These are phyloP conservation scores for Mustela erminea DNA, from an alignment of 2,797 vertebrate species.

Conservation along the genomic window DNA sequence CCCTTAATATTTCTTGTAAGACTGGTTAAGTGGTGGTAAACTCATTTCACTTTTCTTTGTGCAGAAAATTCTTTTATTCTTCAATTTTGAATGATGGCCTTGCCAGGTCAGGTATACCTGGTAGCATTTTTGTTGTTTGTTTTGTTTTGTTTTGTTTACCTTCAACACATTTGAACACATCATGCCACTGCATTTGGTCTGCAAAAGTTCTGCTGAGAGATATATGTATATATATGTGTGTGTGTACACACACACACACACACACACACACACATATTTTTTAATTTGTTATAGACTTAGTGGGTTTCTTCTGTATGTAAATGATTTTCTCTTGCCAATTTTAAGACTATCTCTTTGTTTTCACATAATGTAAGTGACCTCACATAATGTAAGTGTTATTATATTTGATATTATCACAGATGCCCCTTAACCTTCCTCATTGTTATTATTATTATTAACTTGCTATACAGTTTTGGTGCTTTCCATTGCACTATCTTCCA, in stretches of 20 bases:
- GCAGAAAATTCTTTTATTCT: neutral
- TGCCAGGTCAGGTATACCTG: neutral
- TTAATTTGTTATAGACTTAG: neutral
- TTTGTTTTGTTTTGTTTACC: neutral
- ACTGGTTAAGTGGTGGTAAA: neutral
- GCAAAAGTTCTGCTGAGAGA: neutral
- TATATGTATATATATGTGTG: no score
- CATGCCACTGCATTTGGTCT: neutral
- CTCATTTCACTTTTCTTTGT: neutral
- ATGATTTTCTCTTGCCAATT: neutral
- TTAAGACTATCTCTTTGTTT: neutral
- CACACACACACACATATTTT: neutral
- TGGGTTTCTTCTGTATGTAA: neutral
- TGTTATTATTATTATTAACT: neutral
- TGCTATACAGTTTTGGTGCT: neutral
- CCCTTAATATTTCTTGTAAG: neutral
- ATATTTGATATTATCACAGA: neutral
- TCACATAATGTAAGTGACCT: no score
- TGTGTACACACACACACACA: no score
- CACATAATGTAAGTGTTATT: neutral
- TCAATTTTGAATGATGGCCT: neutral
- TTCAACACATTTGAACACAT: neutral
- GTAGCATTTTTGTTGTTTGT: neutral
- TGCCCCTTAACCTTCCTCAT: neutral
- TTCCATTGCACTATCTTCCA: neutral